A percentile compares a stretch with the other conserved stretches of the same genome.
Evolutionary conservation across 2,113 vertebrate species (phyloP).

Genomic region (Myiozetetes cayanensis): DNA sequence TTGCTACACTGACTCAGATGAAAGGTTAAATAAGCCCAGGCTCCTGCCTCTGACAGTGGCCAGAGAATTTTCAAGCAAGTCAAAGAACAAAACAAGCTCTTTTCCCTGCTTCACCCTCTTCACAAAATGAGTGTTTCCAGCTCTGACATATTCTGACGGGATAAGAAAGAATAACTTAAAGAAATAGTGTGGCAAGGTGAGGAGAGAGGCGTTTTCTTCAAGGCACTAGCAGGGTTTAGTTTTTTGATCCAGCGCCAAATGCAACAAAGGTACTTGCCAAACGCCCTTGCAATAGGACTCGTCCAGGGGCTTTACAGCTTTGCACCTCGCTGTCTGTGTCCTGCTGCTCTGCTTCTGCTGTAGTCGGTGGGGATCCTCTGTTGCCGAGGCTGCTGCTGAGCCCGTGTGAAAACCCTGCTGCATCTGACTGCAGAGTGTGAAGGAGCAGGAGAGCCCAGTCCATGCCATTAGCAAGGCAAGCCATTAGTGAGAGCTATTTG

Average conservation of each 20-base stretch:
- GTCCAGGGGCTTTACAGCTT: not conserved
- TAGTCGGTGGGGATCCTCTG: not conserved
- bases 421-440: not conserved
- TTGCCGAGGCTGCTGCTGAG: not conserved
- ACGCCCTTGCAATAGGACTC: not conserved
- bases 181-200: not conserved
- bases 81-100: not conserved
- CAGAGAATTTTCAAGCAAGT: not conserved
- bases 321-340: not conserved
- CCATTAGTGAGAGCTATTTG: not conserved
- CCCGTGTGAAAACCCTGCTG: not conserved
- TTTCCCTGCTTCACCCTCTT: not conserved
- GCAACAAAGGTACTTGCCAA: not conserved
- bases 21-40: constrained; percentile 11
- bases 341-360: not conserved
- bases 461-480: not conserved
- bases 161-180: not conserved
- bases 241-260: not conserved
- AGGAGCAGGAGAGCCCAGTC: not conserved
- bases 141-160: not conserved
- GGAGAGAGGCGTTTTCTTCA: not conserved
- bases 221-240: not conserved
- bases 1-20: not conserved
- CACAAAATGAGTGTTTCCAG: not conserved
- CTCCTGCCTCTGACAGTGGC: not conserved